A percentile compares a stretch with the other conserved stretches of the same genome.
Evolutionary conservation across 2,888 invertebrate species (phyloP).

Genomic region (Creontiades dilutus): DNA sequence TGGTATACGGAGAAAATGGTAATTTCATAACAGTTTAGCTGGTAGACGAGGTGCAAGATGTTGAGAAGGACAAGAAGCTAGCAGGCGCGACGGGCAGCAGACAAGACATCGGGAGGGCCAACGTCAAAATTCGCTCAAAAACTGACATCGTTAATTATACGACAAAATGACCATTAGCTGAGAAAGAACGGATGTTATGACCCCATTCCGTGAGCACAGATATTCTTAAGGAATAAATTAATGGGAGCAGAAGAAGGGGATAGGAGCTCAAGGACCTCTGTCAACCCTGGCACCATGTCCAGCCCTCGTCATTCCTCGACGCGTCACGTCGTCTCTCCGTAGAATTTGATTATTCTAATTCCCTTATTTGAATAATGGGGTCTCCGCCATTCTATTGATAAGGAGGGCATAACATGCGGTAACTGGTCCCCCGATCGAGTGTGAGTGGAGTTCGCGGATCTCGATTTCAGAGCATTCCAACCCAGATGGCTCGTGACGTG

Average conservation of each 20-base stretch:
- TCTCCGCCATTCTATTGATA: slow-evolving; percentile 1
- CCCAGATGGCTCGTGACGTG: background rate
- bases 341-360: slow-evolving; percentile 1
- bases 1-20: too few species aligned
- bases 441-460: background rate
- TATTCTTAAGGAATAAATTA: background rate
- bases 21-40: too few species aligned
- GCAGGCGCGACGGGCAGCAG: too few species aligned
- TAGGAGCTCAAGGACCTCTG: background rate
- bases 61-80: too few species aligned
- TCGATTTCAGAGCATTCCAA: background rate
- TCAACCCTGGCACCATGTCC: background rate
- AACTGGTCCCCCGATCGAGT: background rate
- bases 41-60: too few species aligned
- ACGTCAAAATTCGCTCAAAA: background rate
- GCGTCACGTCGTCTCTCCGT: background rate
- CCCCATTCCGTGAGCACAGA: background rate
- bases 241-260: background rate
- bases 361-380: slow-evolving; percentile 1
- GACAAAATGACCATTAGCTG: background rate
- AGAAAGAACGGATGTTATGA: background rate
- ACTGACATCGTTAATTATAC: background rate
- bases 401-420: background rate
- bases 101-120: too few species aligned
- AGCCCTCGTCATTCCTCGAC: background rate